Percentiles rank a stretch among this genome's conserved stretches.
phyloP scores from a whole-genome alignment of 2,113 vertebrate genomes.

The Scortum barcoo region DNA sequence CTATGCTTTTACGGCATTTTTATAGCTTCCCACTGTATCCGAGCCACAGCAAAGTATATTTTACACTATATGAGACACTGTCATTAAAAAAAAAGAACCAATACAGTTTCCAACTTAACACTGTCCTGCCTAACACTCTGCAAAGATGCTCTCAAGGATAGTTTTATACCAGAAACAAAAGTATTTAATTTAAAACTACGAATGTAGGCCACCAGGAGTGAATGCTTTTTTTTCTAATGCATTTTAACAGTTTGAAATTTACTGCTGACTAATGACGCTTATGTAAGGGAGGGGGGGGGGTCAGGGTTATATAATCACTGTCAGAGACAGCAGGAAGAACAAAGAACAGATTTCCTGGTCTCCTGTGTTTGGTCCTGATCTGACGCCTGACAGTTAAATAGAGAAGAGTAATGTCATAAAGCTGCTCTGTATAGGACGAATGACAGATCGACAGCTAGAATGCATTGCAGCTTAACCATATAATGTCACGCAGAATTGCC shows the following conservation, averaged over 20 bases:
- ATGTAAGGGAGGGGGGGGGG: constrained; percentile 66
- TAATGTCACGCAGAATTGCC: background rate
- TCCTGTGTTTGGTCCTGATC: constrained; percentile 66
- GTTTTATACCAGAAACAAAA: constrained; percentile 24
- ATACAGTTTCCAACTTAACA: background rate
- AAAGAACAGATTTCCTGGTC: constrained; percentile 80
- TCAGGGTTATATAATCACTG: constrained; percentile 72
- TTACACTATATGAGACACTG: background rate
- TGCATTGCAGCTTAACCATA: background rate
- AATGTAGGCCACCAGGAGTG: constrained; percentile 42
- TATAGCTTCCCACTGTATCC: too few relatives aligned
- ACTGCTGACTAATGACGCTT: constrained; percentile 72
- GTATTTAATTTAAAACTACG: constrained; percentile 42
- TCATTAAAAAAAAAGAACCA: background rate
- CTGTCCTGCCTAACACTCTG: background rate
- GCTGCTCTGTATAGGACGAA: constrained; percentile 16
- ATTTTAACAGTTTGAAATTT: constrained; percentile 67
- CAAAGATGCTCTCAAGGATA: constrained; percentile 23
- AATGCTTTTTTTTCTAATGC: constrained; percentile 38
- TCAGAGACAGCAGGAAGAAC: constrained; percentile 76
- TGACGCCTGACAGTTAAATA: constrained; percentile 63
- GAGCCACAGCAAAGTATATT: background rate
- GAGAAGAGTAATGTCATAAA: constrained; percentile 39
- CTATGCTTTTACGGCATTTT: background rate
- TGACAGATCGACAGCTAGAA: constrained; percentile 11